Percentiles rank a stretch among this genome's conserved stretches.
Conservation (phyloP, 2,888 invertebrate species). For the Cistogaster globosa region DNA sequence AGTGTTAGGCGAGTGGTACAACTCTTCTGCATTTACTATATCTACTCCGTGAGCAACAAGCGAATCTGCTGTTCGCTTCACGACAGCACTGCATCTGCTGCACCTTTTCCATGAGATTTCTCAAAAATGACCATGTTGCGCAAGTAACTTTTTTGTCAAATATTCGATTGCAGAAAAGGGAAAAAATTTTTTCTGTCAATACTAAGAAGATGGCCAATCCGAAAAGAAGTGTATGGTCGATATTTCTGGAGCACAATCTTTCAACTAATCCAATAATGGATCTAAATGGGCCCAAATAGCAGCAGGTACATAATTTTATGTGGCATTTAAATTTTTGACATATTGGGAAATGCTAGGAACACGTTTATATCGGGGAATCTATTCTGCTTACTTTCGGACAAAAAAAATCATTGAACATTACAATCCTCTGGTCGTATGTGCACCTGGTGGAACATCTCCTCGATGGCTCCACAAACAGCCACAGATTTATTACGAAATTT, state of each 20-base stretch:
- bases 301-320: too few species aligned
- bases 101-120: constrained; percentile 20
- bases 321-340: too few species aligned
- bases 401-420: too few species aligned
- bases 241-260: constrained; percentile 25
- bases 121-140: constrained; percentile 32
- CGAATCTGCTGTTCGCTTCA: constrained; percentile 35
- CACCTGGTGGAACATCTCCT: too few species aligned
- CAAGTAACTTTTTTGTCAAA: constrained; percentile 24
- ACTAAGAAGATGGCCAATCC: constrained; percentile 18
- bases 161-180: constrained; percentile 18
- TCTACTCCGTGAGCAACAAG: constrained; percentile 31
- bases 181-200: constrained; percentile 13
- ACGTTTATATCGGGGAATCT: too few species aligned
- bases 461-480: too few species aligned
- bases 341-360: too few species aligned
- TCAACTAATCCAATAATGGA: constrained; percentile 3
- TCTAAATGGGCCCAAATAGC: too few species aligned
- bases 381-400: too few species aligned
- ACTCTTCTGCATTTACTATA: constrained; percentile 22
- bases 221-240: constrained; percentile 19
- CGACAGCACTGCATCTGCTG: constrained; percentile 24
- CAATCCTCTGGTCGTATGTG: too few species aligned
- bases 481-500: too few species aligned
- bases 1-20: constrained; percentile 19